Evolutionary conservation across 2,888 invertebrate genomes (phyloP).

Genomic region (Trichopoda pennipes): DNA sequence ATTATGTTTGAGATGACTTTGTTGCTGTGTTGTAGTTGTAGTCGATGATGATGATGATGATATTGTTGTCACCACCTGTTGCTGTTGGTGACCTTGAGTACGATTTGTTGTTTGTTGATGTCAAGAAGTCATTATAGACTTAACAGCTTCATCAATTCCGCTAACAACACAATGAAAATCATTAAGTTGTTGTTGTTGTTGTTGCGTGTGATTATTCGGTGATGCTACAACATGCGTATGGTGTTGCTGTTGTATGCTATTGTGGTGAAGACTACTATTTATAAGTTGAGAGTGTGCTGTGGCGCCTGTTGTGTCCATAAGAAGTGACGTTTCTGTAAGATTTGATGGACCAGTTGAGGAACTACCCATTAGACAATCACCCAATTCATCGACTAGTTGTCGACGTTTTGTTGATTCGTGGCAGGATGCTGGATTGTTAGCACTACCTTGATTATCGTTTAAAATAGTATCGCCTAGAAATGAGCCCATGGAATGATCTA

Average conservation of each 20-base stretch:
- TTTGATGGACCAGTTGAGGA: constrained; percentile 62
- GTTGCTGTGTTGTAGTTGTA: constrained; percentile 45
- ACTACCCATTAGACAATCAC: constrained; percentile 79
- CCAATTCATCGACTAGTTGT: constrained; percentile 77
- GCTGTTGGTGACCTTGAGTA: constrained; percentile 40
- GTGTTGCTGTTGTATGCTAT: constrained; percentile 52
- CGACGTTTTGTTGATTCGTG: constrained; percentile 72
- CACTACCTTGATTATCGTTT: constrained; percentile 76
- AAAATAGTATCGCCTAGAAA: constrained; percentile 79
- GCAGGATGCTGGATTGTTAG: constrained; percentile 70
- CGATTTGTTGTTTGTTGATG: constrained; percentile 71
- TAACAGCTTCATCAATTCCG: constrained; percentile 82
- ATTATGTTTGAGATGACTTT: constrained; percentile 24
- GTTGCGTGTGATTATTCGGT: constrained; percentile 60
- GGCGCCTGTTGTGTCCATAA: constrained; percentile 70
- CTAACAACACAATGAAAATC: constrained; percentile 81
- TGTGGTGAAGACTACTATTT: constrained; percentile 65
- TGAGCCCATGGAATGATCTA: constrained; percentile 79
- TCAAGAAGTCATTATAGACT: constrained; percentile 83
- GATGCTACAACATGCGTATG: constrained; percentile 38
- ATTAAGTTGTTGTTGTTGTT: constrained; percentile 77
- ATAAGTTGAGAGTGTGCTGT: constrained; percentile 70
- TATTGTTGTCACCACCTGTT: constrained; percentile 39
- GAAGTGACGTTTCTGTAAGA: constrained; percentile 47
- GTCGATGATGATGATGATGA: constrained; percentile 45